Evolutionary conservation across 1,140 invertebrate genomes (phyloP).

Genomic region (Anastatus disparis): DNA sequence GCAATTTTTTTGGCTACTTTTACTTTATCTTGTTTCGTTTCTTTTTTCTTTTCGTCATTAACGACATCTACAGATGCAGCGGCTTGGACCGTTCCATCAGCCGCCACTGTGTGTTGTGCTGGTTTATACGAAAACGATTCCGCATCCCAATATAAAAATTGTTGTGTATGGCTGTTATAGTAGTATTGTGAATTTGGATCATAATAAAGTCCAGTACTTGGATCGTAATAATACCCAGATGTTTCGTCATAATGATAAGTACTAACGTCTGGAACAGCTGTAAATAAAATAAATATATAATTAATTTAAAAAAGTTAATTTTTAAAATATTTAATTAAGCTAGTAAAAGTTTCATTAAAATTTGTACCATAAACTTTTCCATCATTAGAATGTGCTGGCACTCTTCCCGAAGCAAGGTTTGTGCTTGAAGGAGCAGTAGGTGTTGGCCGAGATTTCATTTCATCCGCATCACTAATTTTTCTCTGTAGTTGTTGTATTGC

Average conservation of each 20-base stretch:
- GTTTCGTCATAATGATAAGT: constrained; percentile 94
- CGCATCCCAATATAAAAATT: constrained; percentile 96
- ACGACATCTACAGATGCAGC: constrained; percentile 38
- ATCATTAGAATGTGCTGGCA: constrained; percentile 71
- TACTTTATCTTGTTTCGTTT: constrained; percentile 87
- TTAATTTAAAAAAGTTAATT: neutral
- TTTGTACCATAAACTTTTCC: constrained; percentile 73
- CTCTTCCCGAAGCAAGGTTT: constrained; percentile 61
- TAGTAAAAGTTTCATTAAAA: no score
- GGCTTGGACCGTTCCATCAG: neutral
- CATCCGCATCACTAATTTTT: constrained; percentile 62
- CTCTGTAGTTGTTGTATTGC: constrained; percentile 83
- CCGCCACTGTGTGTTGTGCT: constrained; percentile 59
- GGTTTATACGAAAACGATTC: constrained; percentile 83
- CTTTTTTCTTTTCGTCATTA: constrained; percentile 68
- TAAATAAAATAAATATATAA: constrained; percentile 26
- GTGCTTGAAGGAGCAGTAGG: constrained; percentile 67
- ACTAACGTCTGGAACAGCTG: constrained; percentile 87
- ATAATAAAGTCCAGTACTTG: constrained; percentile 92
- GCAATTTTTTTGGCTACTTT: constrained; percentile 98
- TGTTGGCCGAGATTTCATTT: constrained; percentile 64
- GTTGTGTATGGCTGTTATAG: constrained; percentile 88
- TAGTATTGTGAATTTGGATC: constrained; percentile 95
- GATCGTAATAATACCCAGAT: constrained; percentile 97
- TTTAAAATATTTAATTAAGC: no score